These are phyloP conservation scores for Oscheius onirici DNA, from an alignment of 2,888 invertebrate genomes.

Conservation along the genomic window DNA sequence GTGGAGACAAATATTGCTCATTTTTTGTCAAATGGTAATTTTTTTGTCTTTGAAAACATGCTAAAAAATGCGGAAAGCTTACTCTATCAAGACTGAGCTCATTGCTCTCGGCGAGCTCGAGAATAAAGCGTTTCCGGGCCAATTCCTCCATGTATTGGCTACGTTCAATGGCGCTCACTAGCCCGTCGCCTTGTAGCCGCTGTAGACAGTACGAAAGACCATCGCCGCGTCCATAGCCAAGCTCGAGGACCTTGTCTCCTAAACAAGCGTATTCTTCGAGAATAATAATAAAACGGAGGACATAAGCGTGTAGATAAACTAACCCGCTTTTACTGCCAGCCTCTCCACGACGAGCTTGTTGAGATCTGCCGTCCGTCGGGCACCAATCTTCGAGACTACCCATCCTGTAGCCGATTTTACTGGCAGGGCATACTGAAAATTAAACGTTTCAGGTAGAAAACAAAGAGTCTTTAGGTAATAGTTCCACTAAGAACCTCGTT, in stretches of 20 bases:
- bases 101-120: constrained; percentile 56
- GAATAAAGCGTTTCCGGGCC: constrained; percentile 48
- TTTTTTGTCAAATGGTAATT: no score
- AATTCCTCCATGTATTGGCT: constrained; percentile 64
- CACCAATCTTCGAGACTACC: constrained; percentile 40
- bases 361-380: constrained; percentile 37
- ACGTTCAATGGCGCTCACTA: constrained; percentile 60
- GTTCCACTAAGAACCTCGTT: no score
- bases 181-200: constrained; percentile 41
- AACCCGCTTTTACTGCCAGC: constrained; percentile 45
- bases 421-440: constrained; percentile 47
- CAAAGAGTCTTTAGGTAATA: not conserved
- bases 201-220: constrained; percentile 53
- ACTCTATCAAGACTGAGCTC: constrained; percentile 58
- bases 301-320: constrained; percentile 2
- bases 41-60: no score
- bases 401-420: constrained; percentile 51
- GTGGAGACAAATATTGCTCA: no score
- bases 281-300: not conserved
- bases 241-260: constrained; percentile 63
- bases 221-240: constrained; percentile 68
- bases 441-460: not conserved
- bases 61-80: no score
- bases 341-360: constrained; percentile 47
- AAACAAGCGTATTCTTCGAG: not conserved